A percentile compares a stretch with the other conserved stretches of the same genome.
Conservation (phyloP, 2,888 invertebrate genomes). For the Zaprionus bogoriensis region DNA sequence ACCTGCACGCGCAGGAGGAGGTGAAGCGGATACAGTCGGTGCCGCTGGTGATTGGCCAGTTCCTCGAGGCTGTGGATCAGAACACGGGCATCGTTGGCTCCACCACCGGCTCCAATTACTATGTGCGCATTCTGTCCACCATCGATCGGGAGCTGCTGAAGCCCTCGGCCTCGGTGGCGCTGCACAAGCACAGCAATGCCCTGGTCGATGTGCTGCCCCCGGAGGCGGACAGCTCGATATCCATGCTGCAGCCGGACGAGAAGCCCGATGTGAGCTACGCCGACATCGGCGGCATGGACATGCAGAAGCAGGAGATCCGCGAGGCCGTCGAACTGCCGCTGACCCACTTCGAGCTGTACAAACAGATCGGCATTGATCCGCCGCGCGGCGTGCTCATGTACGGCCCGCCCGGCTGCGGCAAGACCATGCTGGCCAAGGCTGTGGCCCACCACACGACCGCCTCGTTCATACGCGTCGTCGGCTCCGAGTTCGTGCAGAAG, state of each 20-base stretch:
- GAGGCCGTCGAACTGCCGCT: constrained; percentile 99
- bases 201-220: constrained; percentile 99
- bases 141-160: constrained; percentile 98
- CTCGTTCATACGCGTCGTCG: constrained; percentile 99
- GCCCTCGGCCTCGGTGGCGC: constrained; percentile 98
- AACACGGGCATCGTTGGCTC: constrained; percentile 99
- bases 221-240: constrained; percentile 99
- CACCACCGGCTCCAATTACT: constrained; percentile 99
- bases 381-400: constrained; percentile 99
- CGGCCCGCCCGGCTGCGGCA: constrained; percentile 99
- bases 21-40: constrained; percentile 99
- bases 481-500: constrained; percentile 99
- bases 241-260: constrained; percentile 98
- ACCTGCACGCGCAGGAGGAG: constrained; percentile 98
- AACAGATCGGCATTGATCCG: constrained; percentile 99
- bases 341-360: constrained; percentile 98
- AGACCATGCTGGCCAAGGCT: constrained; percentile 99
- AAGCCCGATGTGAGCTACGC: constrained; percentile 98
- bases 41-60: constrained; percentile 99
- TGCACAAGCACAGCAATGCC: constrained; percentile 99
- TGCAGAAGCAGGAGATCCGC: constrained; percentile 99
- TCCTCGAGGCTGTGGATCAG: constrained; percentile 99
- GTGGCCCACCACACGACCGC: constrained; percentile 99
- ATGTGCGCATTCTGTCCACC: constrained; percentile 98
- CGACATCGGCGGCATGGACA: constrained; percentile 99